Conservation (phyloP, 2,888 invertebrate species). For the Amblyjoppa proteus region DNA sequence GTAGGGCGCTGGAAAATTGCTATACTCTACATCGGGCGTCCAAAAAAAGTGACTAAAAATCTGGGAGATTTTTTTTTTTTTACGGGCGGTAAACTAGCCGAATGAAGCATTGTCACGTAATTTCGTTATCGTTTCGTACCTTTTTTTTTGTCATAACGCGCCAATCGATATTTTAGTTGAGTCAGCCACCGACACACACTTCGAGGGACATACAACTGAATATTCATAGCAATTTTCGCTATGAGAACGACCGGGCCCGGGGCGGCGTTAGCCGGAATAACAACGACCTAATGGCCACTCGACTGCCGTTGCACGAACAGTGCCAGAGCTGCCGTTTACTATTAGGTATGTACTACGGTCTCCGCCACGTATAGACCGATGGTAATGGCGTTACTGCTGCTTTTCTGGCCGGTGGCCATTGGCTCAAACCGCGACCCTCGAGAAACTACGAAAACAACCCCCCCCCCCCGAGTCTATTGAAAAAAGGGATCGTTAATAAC, state of each 20-base stretch:
- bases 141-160: slow-evolving; percentile 12
- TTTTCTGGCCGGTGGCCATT: slow-evolving; percentile 21
- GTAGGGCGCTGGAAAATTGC: slow-evolving; percentile 2
- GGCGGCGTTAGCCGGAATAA: slow-evolving; percentile 58
- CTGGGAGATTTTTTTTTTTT: slow-evolving; percentile 15
- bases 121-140: not conserved
- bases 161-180: slow-evolving; percentile 61
- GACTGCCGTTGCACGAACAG: slow-evolving; percentile 44
- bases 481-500: slow-evolving; percentile 15
- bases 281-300: slow-evolving; percentile 66
- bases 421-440: slow-evolving; percentile 23
- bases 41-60: not conserved
- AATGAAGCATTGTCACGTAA: slow-evolving; percentile 1
- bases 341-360: slow-evolving; percentile 28
- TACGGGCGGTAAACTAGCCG: not conserved
- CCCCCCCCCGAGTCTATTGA: slow-evolving; percentile 2
- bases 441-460: slow-evolving; percentile 47
- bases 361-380: not conserved
- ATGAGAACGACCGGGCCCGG: slow-evolving; percentile 46
- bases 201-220: slow-evolving; percentile 50
- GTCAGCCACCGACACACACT: slow-evolving; percentile 37
- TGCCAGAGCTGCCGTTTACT: slow-evolving; percentile 30
- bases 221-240: slow-evolving; percentile 66
- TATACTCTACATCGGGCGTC: not conserved
- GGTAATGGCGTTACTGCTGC: slow-evolving; percentile 37